These are phyloP conservation scores for Burhinus oedicnemus DNA, from an alignment of 2,113 vertebrate species.

Conservation along the genomic window DNA sequence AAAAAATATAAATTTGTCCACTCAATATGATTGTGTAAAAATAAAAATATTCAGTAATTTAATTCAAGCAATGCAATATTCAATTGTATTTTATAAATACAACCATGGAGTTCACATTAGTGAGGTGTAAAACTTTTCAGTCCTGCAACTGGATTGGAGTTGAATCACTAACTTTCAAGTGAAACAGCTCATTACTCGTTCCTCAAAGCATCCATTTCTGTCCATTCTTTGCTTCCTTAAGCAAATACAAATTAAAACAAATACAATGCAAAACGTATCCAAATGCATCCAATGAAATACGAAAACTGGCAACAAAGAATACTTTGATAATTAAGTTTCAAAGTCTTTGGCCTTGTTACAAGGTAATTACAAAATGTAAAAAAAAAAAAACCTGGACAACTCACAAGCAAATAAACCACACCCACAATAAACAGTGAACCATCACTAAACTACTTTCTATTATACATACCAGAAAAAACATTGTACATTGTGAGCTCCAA, in stretches of 20 bases:
- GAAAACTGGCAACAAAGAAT: background rate
- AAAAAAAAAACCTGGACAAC: background rate
- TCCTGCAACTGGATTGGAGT: background rate
- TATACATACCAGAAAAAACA: background rate
- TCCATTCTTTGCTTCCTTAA: background rate
- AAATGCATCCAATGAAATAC: background rate
- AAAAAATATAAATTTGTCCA: background rate
- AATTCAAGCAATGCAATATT: background rate
- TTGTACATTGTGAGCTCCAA: background rate
- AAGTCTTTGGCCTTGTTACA: background rate
- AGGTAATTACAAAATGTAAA: background rate
- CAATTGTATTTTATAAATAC: background rate
- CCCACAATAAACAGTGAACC: background rate
- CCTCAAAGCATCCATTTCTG: background rate
- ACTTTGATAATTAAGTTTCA: background rate
- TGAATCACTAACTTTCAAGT: background rate
- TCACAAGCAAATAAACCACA: background rate
- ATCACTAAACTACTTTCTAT: background rate
- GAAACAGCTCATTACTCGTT: background rate
- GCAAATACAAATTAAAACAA: background rate
- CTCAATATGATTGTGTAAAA: background rate
- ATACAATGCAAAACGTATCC: background rate
- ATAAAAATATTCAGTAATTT: background rate
- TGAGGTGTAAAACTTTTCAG: background rate
- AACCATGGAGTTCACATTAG: background rate